phyloP scores from a whole-genome alignment of 2,888 invertebrate species.

The Lucinisca nassula region DNA sequence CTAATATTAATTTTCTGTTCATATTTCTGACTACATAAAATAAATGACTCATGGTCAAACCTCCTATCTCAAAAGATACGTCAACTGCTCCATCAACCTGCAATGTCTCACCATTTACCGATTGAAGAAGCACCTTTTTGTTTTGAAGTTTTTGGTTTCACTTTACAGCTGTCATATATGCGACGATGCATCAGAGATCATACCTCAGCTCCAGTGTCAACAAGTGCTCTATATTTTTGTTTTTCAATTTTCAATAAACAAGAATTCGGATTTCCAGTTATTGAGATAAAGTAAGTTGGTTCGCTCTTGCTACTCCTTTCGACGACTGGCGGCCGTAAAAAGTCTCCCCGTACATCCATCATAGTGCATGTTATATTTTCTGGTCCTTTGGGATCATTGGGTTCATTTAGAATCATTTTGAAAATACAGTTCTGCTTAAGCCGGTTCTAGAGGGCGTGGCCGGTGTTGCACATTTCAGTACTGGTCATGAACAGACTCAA shows the following conservation, averaged over 20 bases:
- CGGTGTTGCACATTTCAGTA: no score
- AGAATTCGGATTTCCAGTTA: slow-evolving; percentile 25
- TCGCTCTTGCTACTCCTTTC: not conserved
- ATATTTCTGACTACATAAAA: slow-evolving; percentile 31
- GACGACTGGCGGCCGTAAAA: not conserved
- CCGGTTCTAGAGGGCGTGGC: no score
- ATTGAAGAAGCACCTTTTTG: not conserved
- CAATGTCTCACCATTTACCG: not conserved
- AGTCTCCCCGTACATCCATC: no score
- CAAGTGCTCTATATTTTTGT: slow-evolving; percentile 40
- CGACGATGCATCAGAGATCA: slow-evolving; percentile 17
- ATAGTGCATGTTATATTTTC: no score
- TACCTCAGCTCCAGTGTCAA: slow-evolving; percentile 50
- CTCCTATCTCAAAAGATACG: slow-evolving; percentile 12
- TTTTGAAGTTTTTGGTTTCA: slow-evolving; percentile 22
- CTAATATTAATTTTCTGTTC: slow-evolving; percentile 47
- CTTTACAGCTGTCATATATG: not conserved
- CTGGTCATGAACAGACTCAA: no score
- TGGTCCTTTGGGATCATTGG: no score
- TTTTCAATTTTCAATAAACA: slow-evolving; percentile 20
- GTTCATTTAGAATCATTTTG: no score
- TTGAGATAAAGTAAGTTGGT: not conserved
- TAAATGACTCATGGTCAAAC: slow-evolving; percentile 5
- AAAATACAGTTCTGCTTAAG: no score
- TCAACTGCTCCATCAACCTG: slow-evolving; percentile 17